phyloP scores from a whole-genome alignment of 2,113 vertebrate genomes.

The Ameiurus melas region DNA sequence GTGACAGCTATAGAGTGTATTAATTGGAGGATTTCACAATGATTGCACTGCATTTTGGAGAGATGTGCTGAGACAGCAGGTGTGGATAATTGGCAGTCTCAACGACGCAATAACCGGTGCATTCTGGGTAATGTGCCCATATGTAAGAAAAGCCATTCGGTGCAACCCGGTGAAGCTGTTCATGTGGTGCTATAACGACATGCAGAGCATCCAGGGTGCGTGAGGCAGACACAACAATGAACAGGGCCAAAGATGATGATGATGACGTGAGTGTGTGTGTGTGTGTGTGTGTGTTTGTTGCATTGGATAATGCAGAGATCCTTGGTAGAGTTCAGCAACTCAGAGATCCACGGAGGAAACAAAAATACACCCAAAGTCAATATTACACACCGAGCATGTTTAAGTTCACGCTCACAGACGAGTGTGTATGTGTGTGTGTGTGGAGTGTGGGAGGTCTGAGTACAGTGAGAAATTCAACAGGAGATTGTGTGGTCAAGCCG shows the following conservation, averaged over 20 bases:
- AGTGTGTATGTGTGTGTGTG: neutral
- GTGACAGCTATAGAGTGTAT: neutral
- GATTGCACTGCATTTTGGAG: neutral
- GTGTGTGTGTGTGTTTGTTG: neutral
- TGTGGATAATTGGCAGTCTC: neutral
- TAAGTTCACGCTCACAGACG: neutral
- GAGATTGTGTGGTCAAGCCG: neutral
- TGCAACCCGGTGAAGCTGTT: neutral
- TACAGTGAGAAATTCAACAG: slow-evolving; percentile 25
- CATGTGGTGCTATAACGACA: neutral
- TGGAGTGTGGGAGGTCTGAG: slow-evolving; percentile 17
- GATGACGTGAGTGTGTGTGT: no score
- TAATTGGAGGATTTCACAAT: slow-evolving; percentile 2
- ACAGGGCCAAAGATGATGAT: neutral
- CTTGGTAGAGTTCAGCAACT: neutral
- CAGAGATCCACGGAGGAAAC: neutral
- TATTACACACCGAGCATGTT: neutral
- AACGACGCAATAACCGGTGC: neutral
- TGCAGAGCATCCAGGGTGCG: neutral
- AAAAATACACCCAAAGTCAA: slow-evolving; percentile 2
- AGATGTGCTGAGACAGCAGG: neutral
- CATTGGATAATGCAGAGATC: neutral
- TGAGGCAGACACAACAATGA: neutral
- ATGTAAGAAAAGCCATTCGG: neutral
- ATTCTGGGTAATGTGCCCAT: slow-evolving; percentile 5